Percentiles rank a stretch among this genome's conserved stretches.
Evolutionary conservation across 1,140 invertebrate species (phyloP).

Genomic region (Oryzaephilus surinamensis): DNA sequence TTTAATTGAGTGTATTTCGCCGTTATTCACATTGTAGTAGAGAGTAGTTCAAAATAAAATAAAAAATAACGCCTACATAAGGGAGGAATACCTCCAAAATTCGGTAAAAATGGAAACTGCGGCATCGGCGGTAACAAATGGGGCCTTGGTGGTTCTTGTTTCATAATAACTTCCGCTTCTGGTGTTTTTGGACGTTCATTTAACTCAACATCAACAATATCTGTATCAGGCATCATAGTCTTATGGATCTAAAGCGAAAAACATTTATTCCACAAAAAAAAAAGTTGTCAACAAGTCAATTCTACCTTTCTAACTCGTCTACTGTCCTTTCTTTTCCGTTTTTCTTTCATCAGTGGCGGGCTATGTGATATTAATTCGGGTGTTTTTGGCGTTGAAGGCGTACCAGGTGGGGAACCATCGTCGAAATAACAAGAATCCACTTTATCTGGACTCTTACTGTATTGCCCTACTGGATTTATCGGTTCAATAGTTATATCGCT

Average conservation of each 20-base stretch:
- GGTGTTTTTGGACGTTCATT: constrained; percentile 53
- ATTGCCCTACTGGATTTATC: constrained; percentile 10
- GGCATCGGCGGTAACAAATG: constrained; percentile 32
- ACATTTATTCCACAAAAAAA: background rate
- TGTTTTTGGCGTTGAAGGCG: constrained; percentile 45
- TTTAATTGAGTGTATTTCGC: no score
- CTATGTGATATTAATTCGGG: constrained; percentile 41
- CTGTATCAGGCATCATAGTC: background rate
- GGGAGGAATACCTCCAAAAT: constrained; percentile 38
- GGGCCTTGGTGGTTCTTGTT: constrained; percentile 24
- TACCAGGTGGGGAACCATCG: constrained; percentile 46
- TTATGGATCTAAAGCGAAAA: background rate
- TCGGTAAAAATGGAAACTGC: constrained; percentile 39
- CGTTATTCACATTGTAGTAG: no score
- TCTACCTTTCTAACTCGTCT: constrained; percentile 36
- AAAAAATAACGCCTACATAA: no score
- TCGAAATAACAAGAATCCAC: constrained; percentile 34
- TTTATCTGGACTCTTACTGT: constrained; percentile 14
- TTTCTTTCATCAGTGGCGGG: constrained; percentile 48
- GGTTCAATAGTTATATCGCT: constrained; percentile 38
- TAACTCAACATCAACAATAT: constrained; percentile 16
- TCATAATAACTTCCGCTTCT: constrained; percentile 37
- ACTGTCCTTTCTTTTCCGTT: constrained; percentile 53
- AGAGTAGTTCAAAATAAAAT: no score
- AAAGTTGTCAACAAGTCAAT: no score